Base-by-base conservation (phyloP, 1,140 invertebrate genomes). In the Mycetomoellerius zeteki region DNA sequence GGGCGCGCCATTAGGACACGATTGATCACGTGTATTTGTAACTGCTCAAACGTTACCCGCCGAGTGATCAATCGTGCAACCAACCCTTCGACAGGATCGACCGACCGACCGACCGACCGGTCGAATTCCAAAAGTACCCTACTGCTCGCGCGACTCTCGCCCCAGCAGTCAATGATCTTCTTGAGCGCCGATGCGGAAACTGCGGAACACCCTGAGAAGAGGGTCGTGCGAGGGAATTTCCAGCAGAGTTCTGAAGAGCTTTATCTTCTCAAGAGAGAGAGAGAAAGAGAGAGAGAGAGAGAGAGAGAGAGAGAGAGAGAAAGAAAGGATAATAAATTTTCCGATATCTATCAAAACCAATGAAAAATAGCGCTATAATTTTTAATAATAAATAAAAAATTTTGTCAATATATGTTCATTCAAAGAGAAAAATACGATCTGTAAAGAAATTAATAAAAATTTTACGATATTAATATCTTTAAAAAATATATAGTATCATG, bases 1-100 rank as follows among this genome's bases (percentile, higher is more conserved):
- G 56, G 56, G 71, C 56, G 69, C 76, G 50, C 72, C 76, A 81
- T 88, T 88, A 87, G 86, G 65, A 88, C 86, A 73, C 72, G 75
- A 88, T 88, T 75, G 86, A 84, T 84, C 69, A 75, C 73, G 33
- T 30, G 86, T 84, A 87, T 87, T 87, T 78, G 87, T 72, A 80
- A 82, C 65, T 72, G 86, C 37, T 78, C 86, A 87, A 87, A 88
- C 87, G 85, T 88, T 88, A 67, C 67, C 75, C 58, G 58, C 73
- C 50, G 69, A 82, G 60, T 81, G 87, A 88, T 88, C 87, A 84
- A 84, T 88, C 77, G 87, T 75, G 21, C 86, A 67, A 82, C 80
- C 77, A 60, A 33, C 80, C 69, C 69, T 60, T 60, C 67, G 67
- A 82, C 67, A 75, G 52, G 19, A 43, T 30, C 75, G 75, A 73